Base-by-base conservation (phyloP, 2,888 invertebrate genomes). In the Nebria brevicollis region DNA sequence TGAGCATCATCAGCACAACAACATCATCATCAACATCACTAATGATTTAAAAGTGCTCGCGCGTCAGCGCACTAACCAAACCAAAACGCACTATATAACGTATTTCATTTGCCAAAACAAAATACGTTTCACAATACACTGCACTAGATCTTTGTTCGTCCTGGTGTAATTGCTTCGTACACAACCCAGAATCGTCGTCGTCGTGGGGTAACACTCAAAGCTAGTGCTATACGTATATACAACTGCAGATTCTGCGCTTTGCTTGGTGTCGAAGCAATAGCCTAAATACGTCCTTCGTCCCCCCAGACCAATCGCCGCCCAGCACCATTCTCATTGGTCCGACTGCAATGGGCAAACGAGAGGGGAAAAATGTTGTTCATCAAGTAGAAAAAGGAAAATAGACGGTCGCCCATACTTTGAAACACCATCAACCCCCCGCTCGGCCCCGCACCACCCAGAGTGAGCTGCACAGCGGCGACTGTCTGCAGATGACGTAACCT, bases 181-280 rank as follows among this genome's bases (percentile, higher is more conserved):
- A 70, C 70, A 34, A 11, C 70, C 4, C 70, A 25, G 10, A 54
- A 54, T 54, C 54, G 68, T 26, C 20, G 13, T 25, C 70, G 34
- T 25, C 25, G 70, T 54, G 6, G 54, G 4, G 54, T 54, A 20
- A 20, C 20, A 20, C 20, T 54, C 54, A 13, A 54, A 54, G 54
- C 13, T 54, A 54, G 8, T 11, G 13, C 54, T 54, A 13, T 20
- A 74, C 20, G 20, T 20, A 75, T 66, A 80, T 70, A 80, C 80
- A 68, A 80, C 75, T 80, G 80, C 75, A 80, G 80, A 80, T 80
- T 80, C 80, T 80, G 80, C 80, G 80, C 80, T 54, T 54, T 54
- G 7, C 54, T 54, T 54, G 70, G 75, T 11, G 70, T 5, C 70
- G 68, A 25, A 26, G 41, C 75, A 34, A 72, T 75, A 75, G 54